These are phyloP conservation scores for Caenorhabditis briggsae DNA, from an alignment of 1,140 invertebrate species.

Conservation along the genomic window DNA sequence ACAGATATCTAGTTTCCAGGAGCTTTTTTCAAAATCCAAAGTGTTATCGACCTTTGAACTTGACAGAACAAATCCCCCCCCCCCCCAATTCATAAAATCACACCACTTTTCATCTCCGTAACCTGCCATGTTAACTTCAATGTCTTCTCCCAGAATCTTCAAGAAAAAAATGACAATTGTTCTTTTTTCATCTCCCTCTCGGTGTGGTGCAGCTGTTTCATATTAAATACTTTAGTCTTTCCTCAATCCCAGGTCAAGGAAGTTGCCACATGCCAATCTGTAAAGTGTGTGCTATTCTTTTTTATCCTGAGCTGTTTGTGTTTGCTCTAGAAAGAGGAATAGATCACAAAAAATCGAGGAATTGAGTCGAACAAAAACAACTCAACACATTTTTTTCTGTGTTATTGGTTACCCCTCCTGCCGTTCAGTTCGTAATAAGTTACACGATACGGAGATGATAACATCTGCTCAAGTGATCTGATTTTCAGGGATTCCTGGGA, in stretches of 20 bases:
- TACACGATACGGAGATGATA: constrained; percentile 5
- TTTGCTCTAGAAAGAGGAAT: neutral
- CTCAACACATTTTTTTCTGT: neutral
- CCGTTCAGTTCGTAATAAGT: neutral
- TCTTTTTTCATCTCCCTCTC: neutral
- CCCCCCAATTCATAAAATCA: no score
- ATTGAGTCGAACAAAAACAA: constrained; percentile 9
- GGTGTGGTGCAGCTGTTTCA: neutral
- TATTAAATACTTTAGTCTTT: neutral
- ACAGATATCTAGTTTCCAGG: no score
- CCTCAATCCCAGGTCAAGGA: neutral
- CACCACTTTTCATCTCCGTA: no score
- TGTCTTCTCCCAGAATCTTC: neutral
- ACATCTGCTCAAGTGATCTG: no score
- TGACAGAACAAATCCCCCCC: no score
- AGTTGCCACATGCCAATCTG: neutral
- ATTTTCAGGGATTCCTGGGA: no score
- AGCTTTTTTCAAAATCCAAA: no score
- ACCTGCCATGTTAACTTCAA: no score
- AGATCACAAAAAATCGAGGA: neutral
- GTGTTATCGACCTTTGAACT: no score
- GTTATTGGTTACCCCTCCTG: neutral
- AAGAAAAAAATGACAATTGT: neutral
- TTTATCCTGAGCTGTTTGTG: neutral
- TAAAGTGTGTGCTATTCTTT: neutral